phyloP scores from a whole-genome alignment of 1,140 invertebrate species.

The Archegozetes longisetosus region DNA sequence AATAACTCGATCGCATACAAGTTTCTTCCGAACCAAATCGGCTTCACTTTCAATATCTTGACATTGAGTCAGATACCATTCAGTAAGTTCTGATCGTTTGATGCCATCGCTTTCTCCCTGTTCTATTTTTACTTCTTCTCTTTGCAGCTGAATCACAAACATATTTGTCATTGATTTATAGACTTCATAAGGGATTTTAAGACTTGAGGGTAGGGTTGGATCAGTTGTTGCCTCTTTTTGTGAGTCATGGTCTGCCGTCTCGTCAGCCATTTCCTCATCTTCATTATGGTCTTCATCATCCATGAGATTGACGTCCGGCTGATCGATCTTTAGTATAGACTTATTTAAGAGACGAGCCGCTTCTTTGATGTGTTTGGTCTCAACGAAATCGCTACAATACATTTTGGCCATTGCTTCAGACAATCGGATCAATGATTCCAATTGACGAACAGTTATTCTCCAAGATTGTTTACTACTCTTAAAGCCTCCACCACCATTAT shows the following conservation, averaged over 20 bases:
- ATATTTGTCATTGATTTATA: constrained; percentile 86
- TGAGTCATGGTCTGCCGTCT: constrained; percentile 14
- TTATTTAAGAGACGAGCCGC: constrained; percentile 89
- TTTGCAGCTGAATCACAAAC: constrained; percentile 71
- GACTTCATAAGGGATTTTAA: constrained; percentile 82
- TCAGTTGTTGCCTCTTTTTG: constrained; percentile 2
- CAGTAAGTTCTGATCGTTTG: constrained; percentile 62
- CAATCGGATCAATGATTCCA: constrained; percentile 91
- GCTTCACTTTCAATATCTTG: constrained; percentile 78
- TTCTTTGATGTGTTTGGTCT: constrained; percentile 75
- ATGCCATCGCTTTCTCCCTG: constrained; percentile 42
- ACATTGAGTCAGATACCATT: constrained; percentile 70
- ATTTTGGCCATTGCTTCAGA: constrained; percentile 92
- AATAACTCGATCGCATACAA: constrained; percentile 84
- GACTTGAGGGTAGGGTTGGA: constrained; percentile 41
- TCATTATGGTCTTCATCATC: constrained; percentile 26
- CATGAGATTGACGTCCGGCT: constrained; percentile 80
- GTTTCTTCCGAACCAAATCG: constrained; percentile 73
- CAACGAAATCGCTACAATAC: constrained; percentile 78
- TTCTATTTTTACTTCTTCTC: constrained; percentile 60
- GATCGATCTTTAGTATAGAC: constrained; percentile 93
- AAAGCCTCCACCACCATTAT: constrained; percentile 40
- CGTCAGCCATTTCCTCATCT: constrained; percentile 23
- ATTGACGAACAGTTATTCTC: constrained; percentile 95
- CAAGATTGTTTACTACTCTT: constrained; percentile 55